Percentiles rank a stretch among this genome's conserved stretches.
These are phyloP conservation scores for Neuroscelio doddi DNA, from an alignment of 2,888 invertebrate genomes.

Conservation along the genomic window DNA sequence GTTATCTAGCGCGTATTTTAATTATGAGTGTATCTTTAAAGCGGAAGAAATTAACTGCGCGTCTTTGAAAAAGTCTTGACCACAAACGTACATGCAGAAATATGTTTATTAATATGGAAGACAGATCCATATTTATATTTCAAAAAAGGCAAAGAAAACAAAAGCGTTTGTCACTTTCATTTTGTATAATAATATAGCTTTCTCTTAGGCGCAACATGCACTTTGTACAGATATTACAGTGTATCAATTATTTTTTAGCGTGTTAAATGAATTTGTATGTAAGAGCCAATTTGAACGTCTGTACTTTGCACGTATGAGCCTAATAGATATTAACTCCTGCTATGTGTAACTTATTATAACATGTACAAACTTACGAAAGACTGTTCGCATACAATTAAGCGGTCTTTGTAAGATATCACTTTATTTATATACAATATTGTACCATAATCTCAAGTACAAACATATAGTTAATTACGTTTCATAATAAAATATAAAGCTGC, in stretches of 20 bases:
- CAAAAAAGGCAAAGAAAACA: slow-evolving; percentile 12
- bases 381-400: slow-evolving; percentile 62
- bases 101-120: slow-evolving; percentile 42
- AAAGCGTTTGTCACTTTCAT: slow-evolving; percentile 44
- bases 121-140: slow-evolving; percentile 43
- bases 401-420: slow-evolving; percentile 68
- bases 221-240: slow-evolving; percentile 58
- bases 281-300: slow-evolving; percentile 57
- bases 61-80: slow-evolving; percentile 37
- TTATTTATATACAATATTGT: slow-evolving; percentile 68
- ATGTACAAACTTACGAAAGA: slow-evolving; percentile 67
- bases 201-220: slow-evolving; percentile 53
- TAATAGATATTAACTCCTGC: slow-evolving; percentile 61
- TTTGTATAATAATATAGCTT: slow-evolving; percentile 51
- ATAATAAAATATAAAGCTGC: slow-evolving; percentile 62
- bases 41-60: too few relatives aligned
- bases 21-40: slow-evolving; percentile 50
- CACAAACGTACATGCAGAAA: too few relatives aligned
- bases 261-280: slow-evolving; percentile 56
- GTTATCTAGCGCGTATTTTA: slow-evolving; percentile 58
- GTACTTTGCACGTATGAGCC: slow-evolving; percentile 60
- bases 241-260: slow-evolving; percentile 55
- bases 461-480: slow-evolving; percentile 68
- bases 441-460: slow-evolving; percentile 69
- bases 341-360: slow-evolving; percentile 66